phyloP scores from a whole-genome alignment of 2,888 invertebrate species.

The Calliphora vomitoria region DNA sequence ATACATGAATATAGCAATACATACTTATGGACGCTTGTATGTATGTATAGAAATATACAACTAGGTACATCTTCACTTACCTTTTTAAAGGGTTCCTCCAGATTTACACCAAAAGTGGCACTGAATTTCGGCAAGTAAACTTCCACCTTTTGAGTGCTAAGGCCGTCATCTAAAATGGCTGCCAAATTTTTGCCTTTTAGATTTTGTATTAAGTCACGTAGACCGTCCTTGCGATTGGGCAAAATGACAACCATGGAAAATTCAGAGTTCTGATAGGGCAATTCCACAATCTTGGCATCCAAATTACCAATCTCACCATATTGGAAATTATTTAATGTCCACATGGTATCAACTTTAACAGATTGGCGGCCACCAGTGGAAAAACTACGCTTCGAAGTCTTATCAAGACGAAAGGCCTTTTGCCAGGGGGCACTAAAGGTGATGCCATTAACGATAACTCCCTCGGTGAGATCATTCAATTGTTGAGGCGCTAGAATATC shows the following conservation, averaged over 20 bases:
- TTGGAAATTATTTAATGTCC: slow-evolving; percentile 81
- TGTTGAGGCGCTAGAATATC: slow-evolving; percentile 88
- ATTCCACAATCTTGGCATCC: slow-evolving; percentile 87
- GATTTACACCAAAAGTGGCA: slow-evolving; percentile 89
- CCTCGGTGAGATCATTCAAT: slow-evolving; percentile 81
- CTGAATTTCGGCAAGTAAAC: slow-evolving; percentile 92
- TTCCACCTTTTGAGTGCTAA: slow-evolving; percentile 87
- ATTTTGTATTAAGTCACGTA: slow-evolving; percentile 87
- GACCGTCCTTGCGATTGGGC: slow-evolving; percentile 89
- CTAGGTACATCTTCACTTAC: slow-evolving; percentile 84
- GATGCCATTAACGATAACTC: slow-evolving; percentile 81
- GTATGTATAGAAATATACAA: neutral
- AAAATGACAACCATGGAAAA: slow-evolving; percentile 91
- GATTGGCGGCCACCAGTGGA: slow-evolving; percentile 77
- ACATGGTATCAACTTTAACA: slow-evolving; percentile 82
- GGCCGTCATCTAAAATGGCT: slow-evolving; percentile 84
- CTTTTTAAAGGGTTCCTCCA: slow-evolving; percentile 87
- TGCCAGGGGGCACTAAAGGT: slow-evolving; percentile 80
- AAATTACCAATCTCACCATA: slow-evolving; percentile 85
- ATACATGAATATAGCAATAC: neutral
- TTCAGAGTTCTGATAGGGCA: slow-evolving; percentile 89
- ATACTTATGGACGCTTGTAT: neutral
- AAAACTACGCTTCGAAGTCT: slow-evolving; percentile 79
- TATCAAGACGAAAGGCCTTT: slow-evolving; percentile 79
- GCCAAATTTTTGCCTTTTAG: slow-evolving; percentile 86